Conservation (phyloP, 2,113 vertebrate genomes). For the Aldabrachelys gigantea region DNA sequence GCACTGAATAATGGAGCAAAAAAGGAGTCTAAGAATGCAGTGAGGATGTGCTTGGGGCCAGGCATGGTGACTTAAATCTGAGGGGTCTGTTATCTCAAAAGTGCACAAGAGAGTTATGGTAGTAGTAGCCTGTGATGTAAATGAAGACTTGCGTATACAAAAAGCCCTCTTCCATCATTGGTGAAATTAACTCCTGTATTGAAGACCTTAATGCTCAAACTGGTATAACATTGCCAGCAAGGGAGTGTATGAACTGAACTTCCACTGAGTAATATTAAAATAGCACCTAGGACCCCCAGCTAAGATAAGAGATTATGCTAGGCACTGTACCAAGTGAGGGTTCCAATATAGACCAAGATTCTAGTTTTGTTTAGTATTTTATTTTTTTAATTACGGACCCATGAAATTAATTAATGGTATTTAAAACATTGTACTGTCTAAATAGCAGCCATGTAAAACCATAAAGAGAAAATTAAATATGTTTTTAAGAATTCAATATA, state of each 20-base stretch:
- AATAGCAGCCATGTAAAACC: neutral
- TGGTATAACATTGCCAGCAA: neutral
- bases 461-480: neutral
- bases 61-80: slow-evolving; percentile 5
- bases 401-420: neutral
- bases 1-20: neutral
- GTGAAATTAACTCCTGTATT: neutral
- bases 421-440: neutral
- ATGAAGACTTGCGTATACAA: neutral
- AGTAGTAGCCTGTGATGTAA: neutral
- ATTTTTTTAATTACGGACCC: neutral
- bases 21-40: neutral
- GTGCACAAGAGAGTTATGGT: neutral
- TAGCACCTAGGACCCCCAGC: neutral
- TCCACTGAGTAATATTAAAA: neutral
- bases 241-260: neutral
- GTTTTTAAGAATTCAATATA: neutral
- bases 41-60: slow-evolving; percentile 18
- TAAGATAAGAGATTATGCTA: neutral
- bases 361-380: neutral
- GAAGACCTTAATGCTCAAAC: neutral
- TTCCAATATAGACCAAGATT: neutral
- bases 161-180: neutral
- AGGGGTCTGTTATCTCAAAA: slow-evolving; percentile 21
- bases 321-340: neutral